Base-by-base conservation (phyloP, 2,888 invertebrate species). In the Tenodera sinensis region DNA sequence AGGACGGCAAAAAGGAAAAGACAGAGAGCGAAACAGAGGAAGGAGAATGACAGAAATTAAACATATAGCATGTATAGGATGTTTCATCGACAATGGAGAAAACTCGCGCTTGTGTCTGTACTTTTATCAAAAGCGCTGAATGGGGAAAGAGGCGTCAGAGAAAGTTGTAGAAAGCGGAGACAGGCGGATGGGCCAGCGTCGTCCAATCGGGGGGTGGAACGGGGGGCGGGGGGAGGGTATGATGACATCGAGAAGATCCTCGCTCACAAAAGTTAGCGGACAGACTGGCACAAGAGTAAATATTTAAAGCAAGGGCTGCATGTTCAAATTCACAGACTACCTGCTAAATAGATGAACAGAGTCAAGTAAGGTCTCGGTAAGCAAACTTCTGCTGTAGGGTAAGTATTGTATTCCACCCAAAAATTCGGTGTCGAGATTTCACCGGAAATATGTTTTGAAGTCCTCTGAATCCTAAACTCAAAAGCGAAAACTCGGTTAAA, bases 21-120 rank as follows among this genome's bases (percentile, higher is more conserved):
- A 88, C 47, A 85, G 85, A 54, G 82, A 85, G 88, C 54, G 85
- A 84, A 30, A 28, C 25, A 88, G 82, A 42, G 27, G 81, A 83
- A 83, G 28, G 85, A 88, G 82, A 82, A 85, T 83, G 85, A 82
- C 34, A 85, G 34, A 25, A 82, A 71, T 88, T 87, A 82, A 87
- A 83, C 82, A 87, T 83, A 42, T 71, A 83, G 54, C 81, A 83
- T 83, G 87, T 34, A 87, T 82, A 87, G 87, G 82, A 34, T 87
- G 83, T 87, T 87, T 28, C 87, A 83, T 87, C 30, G 30, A 86
- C 84, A 84, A 25, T 84, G 28, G 84, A 84, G 84, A 84, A 84
- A 30, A 84, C 54, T 71, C 54, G 54, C 6, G 20, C 15, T 15
- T 20, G 54, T 25, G 15, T 71, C 20, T 71, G 54, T 71, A 15